phyloP scores from a whole-genome alignment of 2,797 vertebrate genomes.

The Argentina silus region DNA sequence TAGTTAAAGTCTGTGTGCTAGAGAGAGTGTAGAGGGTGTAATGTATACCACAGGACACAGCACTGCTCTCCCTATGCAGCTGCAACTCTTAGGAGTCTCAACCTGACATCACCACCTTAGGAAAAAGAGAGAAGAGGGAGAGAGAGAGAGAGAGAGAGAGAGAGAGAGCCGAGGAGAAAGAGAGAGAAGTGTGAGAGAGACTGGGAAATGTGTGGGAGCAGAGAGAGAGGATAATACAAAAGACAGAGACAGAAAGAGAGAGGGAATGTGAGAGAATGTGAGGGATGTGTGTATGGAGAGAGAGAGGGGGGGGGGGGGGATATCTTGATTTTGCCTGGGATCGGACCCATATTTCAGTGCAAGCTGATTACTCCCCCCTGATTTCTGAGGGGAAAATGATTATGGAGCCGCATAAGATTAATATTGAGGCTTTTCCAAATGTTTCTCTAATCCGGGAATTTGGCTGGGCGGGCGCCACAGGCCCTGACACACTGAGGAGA shows the following conservation, averaged over 20 bases:
- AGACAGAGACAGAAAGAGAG: not conserved
- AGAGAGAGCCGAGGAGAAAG: not conserved
- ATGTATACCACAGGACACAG: conserved; percentile 26
- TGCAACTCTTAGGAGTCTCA: not conserved
- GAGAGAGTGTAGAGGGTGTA: conserved; percentile 10
- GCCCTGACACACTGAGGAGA: conserved; percentile 41
- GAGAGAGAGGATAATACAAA: conserved; percentile 13
- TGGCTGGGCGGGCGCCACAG: conserved; percentile 53
- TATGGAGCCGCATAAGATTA: conserved; percentile 61
- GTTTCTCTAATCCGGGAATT: conserved; percentile 73
- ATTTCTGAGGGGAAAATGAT: conserved; percentile 50
- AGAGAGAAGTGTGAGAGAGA: not conserved
- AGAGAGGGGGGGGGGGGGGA: conserved; percentile 3
- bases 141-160: not conserved
- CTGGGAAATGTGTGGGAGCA: conserved; percentile 1
- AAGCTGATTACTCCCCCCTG: conserved; percentile 30
- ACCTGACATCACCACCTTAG: no score
- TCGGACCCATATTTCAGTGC: conserved; percentile 29
- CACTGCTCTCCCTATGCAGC: conserved; percentile 24
- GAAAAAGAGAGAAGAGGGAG: not conserved
- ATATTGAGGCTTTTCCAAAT: conserved; percentile 69
- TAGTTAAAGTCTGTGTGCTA: conserved; percentile 66
- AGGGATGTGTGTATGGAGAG: not conserved
- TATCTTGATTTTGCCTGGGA: conserved; percentile 28
- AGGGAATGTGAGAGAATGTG: not conserved